Conservation (phyloP, 2,113 vertebrate genomes). For the Onychostruthus taczanowskii region DNA sequence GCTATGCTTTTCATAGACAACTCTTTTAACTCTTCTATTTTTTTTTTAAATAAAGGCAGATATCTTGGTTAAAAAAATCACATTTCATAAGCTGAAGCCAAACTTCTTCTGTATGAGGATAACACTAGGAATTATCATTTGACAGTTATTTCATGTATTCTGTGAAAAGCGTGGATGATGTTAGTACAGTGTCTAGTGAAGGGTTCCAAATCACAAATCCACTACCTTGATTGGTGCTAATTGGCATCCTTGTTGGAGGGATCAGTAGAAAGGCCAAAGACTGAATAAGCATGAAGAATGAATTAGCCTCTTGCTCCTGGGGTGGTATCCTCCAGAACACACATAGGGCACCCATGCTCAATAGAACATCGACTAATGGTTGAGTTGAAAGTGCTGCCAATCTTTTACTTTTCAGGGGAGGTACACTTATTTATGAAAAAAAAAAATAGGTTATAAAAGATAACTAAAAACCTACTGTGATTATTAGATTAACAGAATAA, state of each 20-base stretch:
- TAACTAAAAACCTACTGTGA: not conserved
- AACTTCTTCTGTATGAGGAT: not conserved
- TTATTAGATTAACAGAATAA: not conserved
- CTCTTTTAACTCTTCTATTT: not conserved
- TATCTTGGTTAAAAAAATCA: not conserved
- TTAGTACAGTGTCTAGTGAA: not conserved
- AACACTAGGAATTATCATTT: not conserved
- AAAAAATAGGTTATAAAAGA: not conserved
- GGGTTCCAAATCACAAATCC: not conserved
- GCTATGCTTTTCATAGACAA: not conserved
- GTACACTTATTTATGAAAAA: not conserved
- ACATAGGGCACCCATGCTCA: not conserved
- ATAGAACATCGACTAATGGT: not conserved
- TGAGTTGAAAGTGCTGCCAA: not conserved
- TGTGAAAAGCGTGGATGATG: not conserved
- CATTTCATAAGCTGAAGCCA: not conserved
- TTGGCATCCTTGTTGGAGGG: conserved; percentile 2
- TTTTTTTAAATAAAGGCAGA: not conserved
- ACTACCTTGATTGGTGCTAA: conserved; percentile 13
- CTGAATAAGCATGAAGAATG: not conserved
- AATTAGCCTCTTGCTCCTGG: not conserved
- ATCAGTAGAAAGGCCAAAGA: conserved; percentile 1
- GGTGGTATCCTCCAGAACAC: not conserved
- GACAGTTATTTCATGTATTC: not conserved
- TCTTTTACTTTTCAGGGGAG: not conserved